phyloP scores from a whole-genome alignment of 1,140 invertebrate species.

The Megalonaias nervosa region DNA sequence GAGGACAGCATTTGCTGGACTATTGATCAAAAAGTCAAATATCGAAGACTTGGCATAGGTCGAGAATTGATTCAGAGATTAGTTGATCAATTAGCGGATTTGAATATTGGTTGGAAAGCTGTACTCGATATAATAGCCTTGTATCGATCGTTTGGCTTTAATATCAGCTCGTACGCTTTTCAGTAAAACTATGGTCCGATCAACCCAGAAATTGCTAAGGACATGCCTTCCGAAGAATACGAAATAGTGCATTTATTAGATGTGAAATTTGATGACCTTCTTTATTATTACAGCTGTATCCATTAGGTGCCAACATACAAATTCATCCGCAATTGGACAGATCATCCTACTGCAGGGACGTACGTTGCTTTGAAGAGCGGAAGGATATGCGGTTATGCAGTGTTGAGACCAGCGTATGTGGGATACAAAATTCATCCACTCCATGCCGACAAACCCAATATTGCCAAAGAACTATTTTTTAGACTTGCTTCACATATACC shows the following conservation, averaged over 20 bases:
- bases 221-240: conserved; percentile 31
- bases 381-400: conserved; percentile 42
- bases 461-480: conserved; percentile 46
- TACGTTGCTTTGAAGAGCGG: conserved; percentile 46
- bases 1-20: conserved; percentile 44
- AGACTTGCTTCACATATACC: conserved; percentile 41
- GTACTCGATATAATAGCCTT: conserved; percentile 47
- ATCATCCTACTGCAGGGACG: conserved; percentile 26
- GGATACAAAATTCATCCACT: conserved; percentile 48
- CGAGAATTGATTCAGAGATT: conserved; percentile 37
- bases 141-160: conserved; percentile 52
- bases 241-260: conserved; percentile 38
- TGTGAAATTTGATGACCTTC: conserved; percentile 42
- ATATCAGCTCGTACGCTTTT: conserved; percentile 44
- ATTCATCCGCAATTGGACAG: conserved; percentile 48
- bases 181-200: conserved; percentile 49
- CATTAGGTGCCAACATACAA: conserved; percentile 43
- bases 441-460: conserved; percentile 37
- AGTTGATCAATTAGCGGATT: conserved; percentile 46
- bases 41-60: conserved; percentile 44
- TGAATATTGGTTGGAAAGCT: conserved; percentile 47
- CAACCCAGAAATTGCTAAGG: conserved; percentile 37
- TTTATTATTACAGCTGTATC: conserved; percentile 46
- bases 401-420: conserved; percentile 39
- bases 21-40: conserved; percentile 48